Conservation (phyloP, 2,797 vertebrate species). For the Sebastes wilsoni region DNA sequence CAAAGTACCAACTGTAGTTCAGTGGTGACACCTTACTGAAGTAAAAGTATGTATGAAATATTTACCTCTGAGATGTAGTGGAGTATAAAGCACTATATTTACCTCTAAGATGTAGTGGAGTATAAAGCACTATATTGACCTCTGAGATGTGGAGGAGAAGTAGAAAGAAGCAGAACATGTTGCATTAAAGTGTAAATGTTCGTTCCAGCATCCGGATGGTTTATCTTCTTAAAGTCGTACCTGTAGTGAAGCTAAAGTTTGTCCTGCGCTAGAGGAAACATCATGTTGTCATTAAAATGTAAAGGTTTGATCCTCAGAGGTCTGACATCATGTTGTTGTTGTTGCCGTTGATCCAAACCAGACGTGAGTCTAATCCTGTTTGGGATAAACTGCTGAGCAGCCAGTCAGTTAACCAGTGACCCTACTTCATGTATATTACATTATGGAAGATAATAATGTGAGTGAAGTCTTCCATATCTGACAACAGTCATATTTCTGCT, state of each 20-base stretch:
- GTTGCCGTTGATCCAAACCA: conserved; percentile 5
- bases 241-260: neutral
- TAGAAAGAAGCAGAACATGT: no score
- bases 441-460: neutral
- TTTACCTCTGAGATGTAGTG: no score
- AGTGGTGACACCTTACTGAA: neutral
- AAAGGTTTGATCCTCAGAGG: neutral
- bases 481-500: neutral
- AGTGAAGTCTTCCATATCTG: conserved; percentile 5
- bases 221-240: no score
- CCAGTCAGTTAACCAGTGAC: neutral
- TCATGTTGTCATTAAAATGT: neutral
- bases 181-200: no score
- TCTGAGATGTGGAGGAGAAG: no score
- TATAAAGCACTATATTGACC: no score
- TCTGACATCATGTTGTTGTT: neutral
- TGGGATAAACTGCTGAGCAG: neutral
- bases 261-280: neutral
- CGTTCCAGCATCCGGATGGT: no score
- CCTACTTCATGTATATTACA: neutral
- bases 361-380: neutral
- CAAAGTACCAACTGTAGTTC: neutral
- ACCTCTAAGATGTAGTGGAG: no score
- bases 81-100: no score
- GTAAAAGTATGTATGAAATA: neutral